Evolutionary conservation across 2,888 invertebrate species (phyloP), one percentile per base, ranked within the genome.

Genomic region (Drosophila lutescens): DNA sequence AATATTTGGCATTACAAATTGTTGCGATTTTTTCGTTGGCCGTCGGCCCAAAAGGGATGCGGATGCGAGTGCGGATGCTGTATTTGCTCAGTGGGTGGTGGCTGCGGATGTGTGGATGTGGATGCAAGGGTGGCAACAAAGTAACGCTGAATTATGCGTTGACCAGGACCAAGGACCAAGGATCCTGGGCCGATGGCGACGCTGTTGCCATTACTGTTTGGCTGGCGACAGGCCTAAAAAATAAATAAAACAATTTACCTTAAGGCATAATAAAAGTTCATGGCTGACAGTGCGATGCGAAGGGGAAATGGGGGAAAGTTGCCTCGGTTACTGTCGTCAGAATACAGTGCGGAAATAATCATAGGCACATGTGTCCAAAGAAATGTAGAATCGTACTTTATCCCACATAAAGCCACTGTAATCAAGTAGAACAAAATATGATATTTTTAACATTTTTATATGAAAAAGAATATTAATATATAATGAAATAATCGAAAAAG

Each of bases 231-330:
- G 76, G 79, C 77, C 78, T 78, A 79, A 82, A 88, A 84, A 80
- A 88, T 86, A 87, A 89, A 89, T 86, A 88, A 88, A 86, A 88
- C 85, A 88, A 89, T 86, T 89, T 80, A 88, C 90, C 90, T 89
- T 78, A 80, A 80, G 88, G 86, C 84, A 67, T 89, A 86, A 90
- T 88, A 90, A 89, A 90, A 89, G 88, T 89, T 89, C 87, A 90
- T 89, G 86, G 79, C 71, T 77, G 88, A 78, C 76, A 80, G 73
- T 67, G 76, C 70, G 68, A 66, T 65, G 40, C 49, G 58, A 10
- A 17, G 13, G 32, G n/a, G 20, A 17, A 40, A 26, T 26, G 2
- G 32, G 67, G 36, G 9, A 10, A 26, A 15, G 17, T 49, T 36
- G 23, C 26, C 32, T 32, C 30, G 68, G 30, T 53, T 17, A 6